A percentile compares a stretch with the other conserved stretches of the same genome.
Conservation (phyloP, 2,113 vertebrate species). For the Zapornia atra region DNA sequence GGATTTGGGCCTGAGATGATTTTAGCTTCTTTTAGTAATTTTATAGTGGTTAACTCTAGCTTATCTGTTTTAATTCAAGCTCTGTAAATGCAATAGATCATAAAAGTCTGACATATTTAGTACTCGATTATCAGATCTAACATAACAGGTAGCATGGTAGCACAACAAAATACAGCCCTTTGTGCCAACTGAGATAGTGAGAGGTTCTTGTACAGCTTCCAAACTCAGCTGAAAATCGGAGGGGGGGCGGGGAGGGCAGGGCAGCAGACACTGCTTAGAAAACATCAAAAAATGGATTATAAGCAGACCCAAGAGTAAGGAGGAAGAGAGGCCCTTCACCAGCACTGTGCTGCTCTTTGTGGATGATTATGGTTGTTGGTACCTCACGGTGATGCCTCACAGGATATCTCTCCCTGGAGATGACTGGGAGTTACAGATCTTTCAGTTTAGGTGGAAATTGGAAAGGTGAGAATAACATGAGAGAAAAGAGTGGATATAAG, state of each 20-base stretch:
- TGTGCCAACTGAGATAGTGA: not conserved
- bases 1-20: not conserved
- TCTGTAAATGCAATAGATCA: not conserved
- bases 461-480: not conserved
- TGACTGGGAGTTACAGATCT: not conserved
- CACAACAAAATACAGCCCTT: not conserved
- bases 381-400: not conserved
- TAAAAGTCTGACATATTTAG: not conserved
- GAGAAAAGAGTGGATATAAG: not conserved
- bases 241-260: too few species aligned
- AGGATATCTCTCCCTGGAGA: not conserved
- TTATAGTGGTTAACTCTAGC: not conserved
- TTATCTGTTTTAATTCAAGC: not conserved
- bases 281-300: not conserved
- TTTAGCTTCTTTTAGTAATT: not conserved
- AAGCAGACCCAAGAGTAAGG: not conserved
- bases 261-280: not conserved
- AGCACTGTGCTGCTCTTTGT: not conserved
- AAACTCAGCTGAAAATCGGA: not conserved
- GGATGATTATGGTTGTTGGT: not conserved
- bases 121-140: not conserved
- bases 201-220: not conserved
- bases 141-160: not conserved
- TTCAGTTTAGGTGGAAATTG: not conserved
- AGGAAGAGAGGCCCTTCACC: not conserved